phyloP scores from a whole-genome alignment of 2,888 invertebrate species.

The Lasius fuliginosus region DNA sequence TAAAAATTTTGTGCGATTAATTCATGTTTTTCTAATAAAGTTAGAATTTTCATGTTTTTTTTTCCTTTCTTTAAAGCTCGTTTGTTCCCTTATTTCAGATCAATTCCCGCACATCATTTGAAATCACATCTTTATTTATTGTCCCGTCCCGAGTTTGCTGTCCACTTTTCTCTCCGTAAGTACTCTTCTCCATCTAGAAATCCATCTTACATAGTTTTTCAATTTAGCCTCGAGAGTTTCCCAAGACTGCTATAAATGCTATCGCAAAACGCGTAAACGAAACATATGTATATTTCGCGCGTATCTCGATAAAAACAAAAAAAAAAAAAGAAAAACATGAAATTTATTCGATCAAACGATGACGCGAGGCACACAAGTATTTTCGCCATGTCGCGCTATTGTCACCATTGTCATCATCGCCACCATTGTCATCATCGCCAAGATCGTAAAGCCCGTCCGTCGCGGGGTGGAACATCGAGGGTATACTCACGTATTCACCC shows the following conservation, averaged over 20 bases:
- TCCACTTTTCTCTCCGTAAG: background rate
- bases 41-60: background rate
- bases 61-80: background rate
- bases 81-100: background rate
- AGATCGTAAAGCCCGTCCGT: constrained; percentile 58
- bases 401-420: constrained; percentile 13
- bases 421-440: constrained; percentile 18
- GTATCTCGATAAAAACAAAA: background rate
- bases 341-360: background rate
- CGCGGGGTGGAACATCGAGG: constrained; percentile 43
- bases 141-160: background rate
- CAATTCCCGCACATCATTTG: background rate
- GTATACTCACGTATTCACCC: constrained; percentile 67
- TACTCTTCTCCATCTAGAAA: background rate
- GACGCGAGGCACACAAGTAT: constrained; percentile 6
- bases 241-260: background rate
- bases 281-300: background rate
- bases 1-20: constrained; percentile 2
- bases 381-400: constrained; percentile 59
- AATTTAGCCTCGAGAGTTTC: constrained; percentile 33
- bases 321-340: background rate
- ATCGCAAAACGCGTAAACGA: background rate
- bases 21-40: constrained; percentile 8
- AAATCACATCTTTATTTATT: background rate
- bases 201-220: constrained; percentile 38